phyloP scores from a whole-genome alignment of 2,113 vertebrate species.

The Rhombomys opimus region DNA sequence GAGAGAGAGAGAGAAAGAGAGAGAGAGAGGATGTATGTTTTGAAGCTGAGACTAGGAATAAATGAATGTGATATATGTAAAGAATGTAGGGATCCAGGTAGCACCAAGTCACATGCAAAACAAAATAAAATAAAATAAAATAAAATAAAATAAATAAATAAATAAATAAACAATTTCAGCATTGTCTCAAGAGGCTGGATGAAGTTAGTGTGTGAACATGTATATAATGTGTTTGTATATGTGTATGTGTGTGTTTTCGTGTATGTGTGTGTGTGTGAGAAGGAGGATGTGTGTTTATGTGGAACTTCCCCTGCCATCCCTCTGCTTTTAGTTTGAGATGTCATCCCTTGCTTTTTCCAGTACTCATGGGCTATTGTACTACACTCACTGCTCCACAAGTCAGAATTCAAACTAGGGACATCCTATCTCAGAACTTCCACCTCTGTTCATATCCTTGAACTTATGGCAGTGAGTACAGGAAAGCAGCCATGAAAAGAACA shows the following conservation, averaged over 20 bases:
- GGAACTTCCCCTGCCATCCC: too few species aligned
- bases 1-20: too few species aligned
- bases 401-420: neutral
- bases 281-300: neutral
- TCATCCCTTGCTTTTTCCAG: too few species aligned
- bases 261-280: neutral
- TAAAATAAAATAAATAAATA: too few species aligned
- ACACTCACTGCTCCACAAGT: neutral
- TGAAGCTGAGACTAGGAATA: constrained; percentile 32
- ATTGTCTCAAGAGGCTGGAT: neutral
- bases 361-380: too few species aligned
- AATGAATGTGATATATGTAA: neutral
- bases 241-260: neutral
- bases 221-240: neutral
- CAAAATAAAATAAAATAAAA: neutral
- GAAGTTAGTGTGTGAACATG: neutral
- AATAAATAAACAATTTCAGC: too few species aligned
- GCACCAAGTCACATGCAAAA: neutral
- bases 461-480: neutral
- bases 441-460: neutral
- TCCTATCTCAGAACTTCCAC: neutral
- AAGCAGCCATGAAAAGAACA: neutral
- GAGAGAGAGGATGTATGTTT: neutral
- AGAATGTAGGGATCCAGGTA: neutral
- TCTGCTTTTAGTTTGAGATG: neutral